phyloP scores from a whole-genome alignment of 1,140 invertebrate genomes.

The Diploscapter pachys region DNA sequence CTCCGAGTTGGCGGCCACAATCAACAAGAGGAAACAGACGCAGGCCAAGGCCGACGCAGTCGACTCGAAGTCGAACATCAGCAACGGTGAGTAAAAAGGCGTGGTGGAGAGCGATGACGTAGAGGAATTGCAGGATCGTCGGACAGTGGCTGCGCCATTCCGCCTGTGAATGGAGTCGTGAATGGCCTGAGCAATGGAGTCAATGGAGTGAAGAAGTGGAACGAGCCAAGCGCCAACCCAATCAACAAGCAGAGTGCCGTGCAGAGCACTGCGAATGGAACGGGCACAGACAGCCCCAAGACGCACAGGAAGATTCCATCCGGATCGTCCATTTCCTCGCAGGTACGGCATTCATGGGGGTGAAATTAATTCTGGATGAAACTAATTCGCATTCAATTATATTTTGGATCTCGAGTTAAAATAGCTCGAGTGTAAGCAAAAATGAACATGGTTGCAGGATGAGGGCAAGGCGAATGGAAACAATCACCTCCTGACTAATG shows the following conservation, averaged over 20 bases:
- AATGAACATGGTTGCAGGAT: no score
- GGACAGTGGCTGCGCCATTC: conserved; percentile 5
- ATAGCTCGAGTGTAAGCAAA: no score
- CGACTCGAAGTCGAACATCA: conserved; percentile 13
- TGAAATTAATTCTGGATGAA: no score
- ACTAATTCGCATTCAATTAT: no score
- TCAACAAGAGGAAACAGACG: conserved; percentile 9
- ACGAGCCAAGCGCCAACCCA: no score
- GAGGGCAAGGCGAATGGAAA: no score
- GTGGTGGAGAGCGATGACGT: background rate
- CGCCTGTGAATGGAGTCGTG: no score
- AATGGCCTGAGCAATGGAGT: no score
- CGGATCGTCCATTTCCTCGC: conserved; percentile 12
- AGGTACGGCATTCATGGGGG: background rate
- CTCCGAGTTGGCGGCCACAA: background rate
- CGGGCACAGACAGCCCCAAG: conserved; percentile 1
- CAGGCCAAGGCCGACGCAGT: conserved; percentile 14
- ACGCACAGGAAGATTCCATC: conserved; percentile 18
- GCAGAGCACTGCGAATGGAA: conserved; percentile 1
- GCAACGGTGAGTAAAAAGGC: background rate
- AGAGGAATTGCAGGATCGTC: conserved; percentile 2
- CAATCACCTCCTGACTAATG: no score
- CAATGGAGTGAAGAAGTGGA: no score
- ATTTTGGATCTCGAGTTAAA: no score
- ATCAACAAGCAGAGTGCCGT: background rate